Percentiles rank a stretch among this genome's conserved stretches.
phyloP scores from a whole-genome alignment of 2,797 vertebrate genomes.

The Dendrocincla fuliginosa region DNA sequence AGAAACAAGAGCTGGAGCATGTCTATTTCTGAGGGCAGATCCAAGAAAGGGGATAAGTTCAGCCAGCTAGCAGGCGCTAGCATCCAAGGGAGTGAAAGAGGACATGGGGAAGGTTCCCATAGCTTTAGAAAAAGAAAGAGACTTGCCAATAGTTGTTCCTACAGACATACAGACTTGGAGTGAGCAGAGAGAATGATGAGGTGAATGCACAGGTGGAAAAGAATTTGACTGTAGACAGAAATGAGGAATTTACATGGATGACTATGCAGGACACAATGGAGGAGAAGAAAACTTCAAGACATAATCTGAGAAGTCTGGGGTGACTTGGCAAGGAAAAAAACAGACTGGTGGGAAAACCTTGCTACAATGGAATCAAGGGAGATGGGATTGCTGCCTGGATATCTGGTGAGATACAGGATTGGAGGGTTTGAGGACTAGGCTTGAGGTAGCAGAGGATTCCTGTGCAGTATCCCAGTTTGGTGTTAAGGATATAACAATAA shows the following conservation, averaged over 20 bases:
- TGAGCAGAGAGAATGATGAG: not conserved
- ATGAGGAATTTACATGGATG: not conserved
- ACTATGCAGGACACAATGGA: not conserved
- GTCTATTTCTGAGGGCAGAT: constrained; percentile 43
- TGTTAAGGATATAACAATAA: not conserved
- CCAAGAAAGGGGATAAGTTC: constrained; percentile 35
- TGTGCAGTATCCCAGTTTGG: not conserved
- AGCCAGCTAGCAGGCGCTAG: constrained; percentile 36
- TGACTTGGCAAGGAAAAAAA: not conserved
- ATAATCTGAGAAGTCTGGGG: not conserved
- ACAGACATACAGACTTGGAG: not conserved
- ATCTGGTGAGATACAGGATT: not conserved
- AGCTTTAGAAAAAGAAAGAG: not conserved
- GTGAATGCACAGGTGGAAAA: constrained; percentile 10
- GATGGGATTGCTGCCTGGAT: not conserved
- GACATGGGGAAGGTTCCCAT: not conserved
- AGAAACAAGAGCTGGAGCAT: constrained; percentile 42
- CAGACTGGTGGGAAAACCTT: not conserved
- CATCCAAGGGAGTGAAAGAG: constrained; percentile 30
- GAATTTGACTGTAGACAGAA: not conserved
- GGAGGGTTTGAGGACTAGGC: not conserved
- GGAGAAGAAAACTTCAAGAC: not conserved
- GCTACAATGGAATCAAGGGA: not conserved
- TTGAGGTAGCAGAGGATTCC: not conserved
- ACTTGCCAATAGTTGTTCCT: not conserved